Conservation (phyloP, 2,888 invertebrate genomes). For the Matsumyia berberina region DNA sequence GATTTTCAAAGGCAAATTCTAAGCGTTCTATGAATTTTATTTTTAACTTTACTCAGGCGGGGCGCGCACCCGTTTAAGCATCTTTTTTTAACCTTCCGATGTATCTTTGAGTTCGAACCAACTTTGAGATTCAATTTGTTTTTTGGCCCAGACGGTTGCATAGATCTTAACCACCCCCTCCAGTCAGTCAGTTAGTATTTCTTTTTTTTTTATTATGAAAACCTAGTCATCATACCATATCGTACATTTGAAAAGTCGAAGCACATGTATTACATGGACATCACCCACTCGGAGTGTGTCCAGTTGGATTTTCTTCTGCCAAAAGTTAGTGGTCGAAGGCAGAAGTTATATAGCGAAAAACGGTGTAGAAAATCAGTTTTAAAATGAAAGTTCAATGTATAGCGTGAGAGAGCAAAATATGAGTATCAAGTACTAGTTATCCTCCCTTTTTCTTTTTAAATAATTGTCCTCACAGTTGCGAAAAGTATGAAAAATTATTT, state of each 20-base stretch:
- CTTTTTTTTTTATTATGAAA: conserved; percentile 23
- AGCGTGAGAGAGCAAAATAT: conserved; percentile 28
- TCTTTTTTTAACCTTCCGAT: neutral
- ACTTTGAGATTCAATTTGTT: conserved; percentile 4
- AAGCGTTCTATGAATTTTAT: conserved; percentile 28
- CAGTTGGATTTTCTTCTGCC: conserved; percentile 63
- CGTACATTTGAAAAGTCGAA: conserved; percentile 67
- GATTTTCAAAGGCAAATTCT: conserved; percentile 49
- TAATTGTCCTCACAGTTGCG: conserved; percentile 8
- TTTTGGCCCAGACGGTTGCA: conserved; percentile 27
- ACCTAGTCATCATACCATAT: conserved; percentile 29
- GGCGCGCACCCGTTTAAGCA: neutral
- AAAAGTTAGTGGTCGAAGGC: conserved; percentile 64
- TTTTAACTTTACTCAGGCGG: conserved; percentile 12
- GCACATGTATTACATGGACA: conserved; percentile 47
- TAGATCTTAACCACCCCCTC: neutral
- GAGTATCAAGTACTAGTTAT: conserved; percentile 30
- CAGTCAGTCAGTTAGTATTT: conserved; percentile 20
- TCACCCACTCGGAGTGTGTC: conserved; percentile 29
- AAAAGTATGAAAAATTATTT: conserved; percentile 21
- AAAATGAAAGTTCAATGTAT: conserved; percentile 36
- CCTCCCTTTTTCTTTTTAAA: conserved; percentile 18
- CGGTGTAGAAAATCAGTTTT: conserved; percentile 35
- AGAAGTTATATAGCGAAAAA: conserved; percentile 33
- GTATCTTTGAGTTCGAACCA: conserved; percentile 3